These are phyloP conservation scores for Ataeniobius toweri DNA, from an alignment of 2,797 vertebrate species.

Conservation along the genomic window DNA sequence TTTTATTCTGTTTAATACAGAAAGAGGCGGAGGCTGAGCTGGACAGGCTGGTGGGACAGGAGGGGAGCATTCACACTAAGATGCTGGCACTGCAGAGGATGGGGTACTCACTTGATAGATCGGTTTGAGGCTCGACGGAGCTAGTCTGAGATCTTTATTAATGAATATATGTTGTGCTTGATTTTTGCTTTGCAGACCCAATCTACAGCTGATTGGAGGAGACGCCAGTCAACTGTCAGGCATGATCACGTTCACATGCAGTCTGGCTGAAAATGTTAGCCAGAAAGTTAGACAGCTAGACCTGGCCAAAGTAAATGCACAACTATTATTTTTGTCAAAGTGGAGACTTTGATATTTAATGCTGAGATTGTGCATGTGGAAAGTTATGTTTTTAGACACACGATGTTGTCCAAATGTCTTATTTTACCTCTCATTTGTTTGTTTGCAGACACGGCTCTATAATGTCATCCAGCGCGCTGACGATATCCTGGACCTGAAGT, in stretches of 20 bases:
- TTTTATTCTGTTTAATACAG: conserved; percentile 67
- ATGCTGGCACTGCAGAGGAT: conserved; percentile 94
- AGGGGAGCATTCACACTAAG: conserved; percentile 89
- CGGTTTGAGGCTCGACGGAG: neutral
- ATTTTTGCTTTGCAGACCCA: conserved; percentile 82
- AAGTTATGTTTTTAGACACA: neutral
- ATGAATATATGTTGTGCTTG: neutral
- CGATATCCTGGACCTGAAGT: conserved; percentile 97
- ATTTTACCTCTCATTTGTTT: neutral
- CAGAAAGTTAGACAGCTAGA: conserved; percentile 97
- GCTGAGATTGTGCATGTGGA: neutral
- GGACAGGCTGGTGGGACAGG: conserved; percentile 88
- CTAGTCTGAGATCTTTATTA: neutral
- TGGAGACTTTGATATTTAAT: neutral
- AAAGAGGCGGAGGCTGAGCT: conserved; percentile 87
- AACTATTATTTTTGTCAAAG: neutral
- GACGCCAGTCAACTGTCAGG: conserved; percentile 94
- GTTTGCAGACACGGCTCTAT: conserved; percentile 91
- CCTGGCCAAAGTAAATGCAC: conserved; percentile 88
- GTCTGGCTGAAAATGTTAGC: conserved; percentile 95
- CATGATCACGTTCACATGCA: conserved; percentile 98
- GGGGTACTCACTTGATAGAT: conserved; percentile 68
- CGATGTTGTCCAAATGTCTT: neutral
- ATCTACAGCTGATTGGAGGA: conserved; percentile 93
- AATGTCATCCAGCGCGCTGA: conserved; percentile 97